These are phyloP conservation scores for Atherinosoma microstoma DNA, from an alignment of 2,797 vertebrate species.

Conservation along the genomic window DNA sequence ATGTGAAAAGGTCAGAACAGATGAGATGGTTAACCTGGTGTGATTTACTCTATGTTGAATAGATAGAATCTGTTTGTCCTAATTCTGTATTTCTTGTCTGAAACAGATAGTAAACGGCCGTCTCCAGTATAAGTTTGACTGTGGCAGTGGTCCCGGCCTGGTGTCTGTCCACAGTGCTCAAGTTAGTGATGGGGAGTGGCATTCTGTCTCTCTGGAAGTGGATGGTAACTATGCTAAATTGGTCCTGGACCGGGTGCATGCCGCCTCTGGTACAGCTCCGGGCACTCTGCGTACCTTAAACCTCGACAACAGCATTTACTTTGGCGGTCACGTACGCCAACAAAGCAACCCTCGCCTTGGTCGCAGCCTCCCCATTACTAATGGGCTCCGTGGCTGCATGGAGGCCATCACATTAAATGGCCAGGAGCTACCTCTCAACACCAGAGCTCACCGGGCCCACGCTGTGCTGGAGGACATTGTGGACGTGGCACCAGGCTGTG, in stretches of 20 bases:
- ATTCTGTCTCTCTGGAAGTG: conserved; percentile 92
- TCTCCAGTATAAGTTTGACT: conserved; percentile 97
- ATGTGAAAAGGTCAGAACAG: not conserved
- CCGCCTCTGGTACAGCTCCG: conserved; percentile 93
- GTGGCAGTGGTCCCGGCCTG: conserved; percentile 94
- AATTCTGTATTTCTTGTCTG: not conserved
- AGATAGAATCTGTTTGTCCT: not conserved
- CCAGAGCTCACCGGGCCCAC: conserved; percentile 81
- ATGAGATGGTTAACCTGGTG: conserved; percentile 17
- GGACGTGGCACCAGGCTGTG: conserved; percentile 90
- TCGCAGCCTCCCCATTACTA: conserved; percentile 87
- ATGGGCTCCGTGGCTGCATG: conserved; percentile 94
- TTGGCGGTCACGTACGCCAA: conserved; percentile 92
- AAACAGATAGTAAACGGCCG: conserved; percentile 93
- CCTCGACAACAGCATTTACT: conserved; percentile 92
- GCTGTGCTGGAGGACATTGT: conserved; percentile 92
- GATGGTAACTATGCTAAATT: conserved; percentile 94
- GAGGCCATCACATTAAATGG: conserved; percentile 92
- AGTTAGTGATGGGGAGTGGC: conserved; percentile 97
- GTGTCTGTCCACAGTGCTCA: conserved; percentile 96
- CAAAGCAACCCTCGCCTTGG: conserved; percentile 82
- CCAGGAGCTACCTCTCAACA: conserved; percentile 92
- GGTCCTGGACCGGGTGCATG: conserved; percentile 93
- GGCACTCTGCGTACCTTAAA: conserved; percentile 95
- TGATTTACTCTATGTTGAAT: not conserved